Conservation (phyloP, 1,140 invertebrate species). For the Tetraneura akinire region DNA sequence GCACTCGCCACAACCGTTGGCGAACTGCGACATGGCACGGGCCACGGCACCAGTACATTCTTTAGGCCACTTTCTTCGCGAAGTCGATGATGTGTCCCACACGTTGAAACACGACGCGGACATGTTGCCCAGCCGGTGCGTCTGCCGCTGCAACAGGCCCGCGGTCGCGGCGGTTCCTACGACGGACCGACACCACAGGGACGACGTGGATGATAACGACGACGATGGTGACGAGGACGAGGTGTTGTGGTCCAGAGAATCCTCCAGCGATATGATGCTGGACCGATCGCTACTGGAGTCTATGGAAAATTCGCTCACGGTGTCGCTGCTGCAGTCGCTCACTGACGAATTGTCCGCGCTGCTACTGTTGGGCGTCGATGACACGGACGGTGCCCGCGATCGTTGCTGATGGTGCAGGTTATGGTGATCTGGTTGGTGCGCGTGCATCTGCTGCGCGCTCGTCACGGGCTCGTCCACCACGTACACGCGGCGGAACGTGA, state of each 20-base stretch:
- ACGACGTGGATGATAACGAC: constrained; percentile 53
- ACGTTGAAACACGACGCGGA: constrained; percentile 56
- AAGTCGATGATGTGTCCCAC: constrained; percentile 57
- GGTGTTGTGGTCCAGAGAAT: constrained; percentile 59
- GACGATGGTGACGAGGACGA: constrained; percentile 52
- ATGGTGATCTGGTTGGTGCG: background rate
- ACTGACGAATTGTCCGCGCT: constrained; percentile 58
- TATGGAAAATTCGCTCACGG: constrained; percentile 64
- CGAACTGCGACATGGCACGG: constrained; percentile 62
- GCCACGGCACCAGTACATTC: constrained; percentile 62
- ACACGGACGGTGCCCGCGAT: constrained; percentile 50
- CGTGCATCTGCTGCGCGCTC: background rate
- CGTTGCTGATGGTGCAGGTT: background rate
- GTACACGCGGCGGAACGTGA: constrained; percentile 63
- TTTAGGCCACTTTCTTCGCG: constrained; percentile 59
- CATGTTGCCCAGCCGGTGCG: constrained; percentile 42
- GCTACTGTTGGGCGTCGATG: constrained; percentile 53
- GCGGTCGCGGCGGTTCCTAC: background rate
- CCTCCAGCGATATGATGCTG: constrained; percentile 64
- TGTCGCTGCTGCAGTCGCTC: constrained; percentile 63
- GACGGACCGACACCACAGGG: background rate
- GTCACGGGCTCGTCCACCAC: constrained; percentile 59
- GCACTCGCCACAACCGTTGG: constrained; percentile 53
- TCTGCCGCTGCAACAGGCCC: background rate
- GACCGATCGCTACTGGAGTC: constrained; percentile 65